These are phyloP conservation scores for Campylomormyrus tamandua DNA, from an alignment of 2,113 vertebrate species.

Conservation along the genomic window DNA sequence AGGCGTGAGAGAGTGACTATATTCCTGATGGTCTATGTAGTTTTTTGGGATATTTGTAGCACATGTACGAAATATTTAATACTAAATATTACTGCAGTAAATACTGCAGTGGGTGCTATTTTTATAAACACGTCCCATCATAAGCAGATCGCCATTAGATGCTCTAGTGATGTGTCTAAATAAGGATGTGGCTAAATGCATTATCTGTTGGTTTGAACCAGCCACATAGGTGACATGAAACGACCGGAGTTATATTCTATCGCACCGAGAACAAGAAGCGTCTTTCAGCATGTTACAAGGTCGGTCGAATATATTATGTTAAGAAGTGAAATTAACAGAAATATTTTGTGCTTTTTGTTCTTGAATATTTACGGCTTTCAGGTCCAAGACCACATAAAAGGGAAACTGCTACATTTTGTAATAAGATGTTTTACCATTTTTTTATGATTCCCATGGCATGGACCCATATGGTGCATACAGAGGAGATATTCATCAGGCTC, in stretches of 20 bases:
- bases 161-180: neutral
- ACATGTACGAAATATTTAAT: neutral
- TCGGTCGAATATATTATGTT: neutral
- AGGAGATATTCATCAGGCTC: neutral
- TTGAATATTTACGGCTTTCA: neutral
- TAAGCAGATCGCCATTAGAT: neutral
- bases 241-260: neutral
- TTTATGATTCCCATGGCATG: neutral
- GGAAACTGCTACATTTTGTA: neutral
- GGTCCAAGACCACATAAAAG: neutral
- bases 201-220: neutral
- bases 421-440: neutral
- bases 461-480: neutral
- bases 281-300: neutral
- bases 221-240: neutral
- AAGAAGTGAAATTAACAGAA: neutral
- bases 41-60: neutral
- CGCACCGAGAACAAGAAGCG: neutral
- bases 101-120: neutral
- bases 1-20: neutral
- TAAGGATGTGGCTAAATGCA: neutral
- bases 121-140: neutral
- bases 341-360: neutral
- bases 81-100: neutral
- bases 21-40: constrained; percentile 14